Evolutionary conservation across 2,797 vertebrate species (phyloP).

Genomic region (Anguilla anguilla): DNA sequence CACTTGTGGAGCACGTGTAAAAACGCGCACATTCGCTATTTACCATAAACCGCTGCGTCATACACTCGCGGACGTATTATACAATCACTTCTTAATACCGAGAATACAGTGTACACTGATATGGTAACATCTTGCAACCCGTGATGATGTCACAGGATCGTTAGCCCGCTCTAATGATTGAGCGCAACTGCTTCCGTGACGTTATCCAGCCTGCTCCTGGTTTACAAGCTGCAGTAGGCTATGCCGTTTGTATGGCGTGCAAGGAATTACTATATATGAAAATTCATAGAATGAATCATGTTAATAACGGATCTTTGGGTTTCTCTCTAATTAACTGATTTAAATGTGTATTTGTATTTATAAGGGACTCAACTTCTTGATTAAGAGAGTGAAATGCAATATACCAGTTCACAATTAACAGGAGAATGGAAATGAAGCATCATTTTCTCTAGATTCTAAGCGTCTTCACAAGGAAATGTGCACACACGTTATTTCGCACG

Average conservation of each 20-base stretch:
- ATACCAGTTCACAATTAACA: not conserved
- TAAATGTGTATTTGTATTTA: not conserved
- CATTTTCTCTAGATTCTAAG: not conserved
- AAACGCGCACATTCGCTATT: not conserved
- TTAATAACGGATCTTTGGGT: not conserved
- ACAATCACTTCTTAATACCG: not conserved
- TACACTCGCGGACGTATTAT: not conserved
- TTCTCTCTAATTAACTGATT: not conserved
- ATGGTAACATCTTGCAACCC: not conserved
- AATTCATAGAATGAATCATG: not conserved
- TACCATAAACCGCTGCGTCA: not conserved
- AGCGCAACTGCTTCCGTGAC: not conserved
- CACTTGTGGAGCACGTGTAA: not conserved
- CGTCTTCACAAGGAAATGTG: not conserved
- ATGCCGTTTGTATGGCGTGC: not conserved
- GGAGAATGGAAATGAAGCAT: not conserved
- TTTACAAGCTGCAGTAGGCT: not conserved
- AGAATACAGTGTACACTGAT: not conserved
- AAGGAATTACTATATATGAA: not conserved
- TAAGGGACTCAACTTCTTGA: not conserved
- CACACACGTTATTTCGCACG: not conserved
- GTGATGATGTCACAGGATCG: conserved; percentile 5
- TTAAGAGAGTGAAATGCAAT: not conserved
- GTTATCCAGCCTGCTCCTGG: not conserved
- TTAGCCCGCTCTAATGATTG: not conserved